Base-by-base conservation (phyloP, 2,888 invertebrate genomes). In the Euzetes globulus region DNA sequence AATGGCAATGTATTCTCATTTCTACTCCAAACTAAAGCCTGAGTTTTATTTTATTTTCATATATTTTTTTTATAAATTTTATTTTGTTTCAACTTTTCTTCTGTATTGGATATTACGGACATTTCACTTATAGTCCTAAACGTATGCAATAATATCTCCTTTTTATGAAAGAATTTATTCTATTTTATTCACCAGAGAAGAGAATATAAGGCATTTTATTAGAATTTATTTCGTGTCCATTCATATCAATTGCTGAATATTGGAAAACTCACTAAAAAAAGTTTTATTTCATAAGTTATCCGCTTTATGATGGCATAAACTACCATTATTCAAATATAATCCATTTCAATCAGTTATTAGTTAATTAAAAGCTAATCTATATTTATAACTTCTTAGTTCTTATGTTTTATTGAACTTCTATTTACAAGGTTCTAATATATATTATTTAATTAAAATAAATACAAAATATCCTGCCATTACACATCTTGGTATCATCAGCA, bases 1-100 rank as follows among this genome's bases (percentile, higher is more conserved):
- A 68, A 68, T 68, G 11, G 68, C 68, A 68, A 68, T 68, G 68
- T 68, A 68, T 68, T 68, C 37, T 68, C 68, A 68, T 68, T 68
- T 68, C 22, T 60, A 13, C 41, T 41, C 41, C 41, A n/a, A 50
- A 13, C 58, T 25, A 58, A 58, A 58, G 19, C 25, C 19, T 58
- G 2, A 27, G 22, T 60, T 33, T 60, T 60, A 33, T 60, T 60
- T 60, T 29, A 58, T 22, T 27, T 60, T 60, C 27, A 60, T 60
- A 60, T 60, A 29, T 58, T 25, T 58, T 55, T 58, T 22, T 60
- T 33, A 13, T 60, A 60, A 27, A 60, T 60, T 25, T 58, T 25
- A 19, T 25, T 58, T 22, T 58, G 27, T 58, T 25, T 58, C 13
- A 25, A 22, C 19, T 25, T 19, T 58, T 25, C 15, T 33, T 6